A percentile compares a stretch with the other conserved stretches of the same genome.
Evolutionary conservation across 2,113 vertebrate genomes (phyloP).

Genomic region (Xenopus tropicalis): UCB_Xtro_10.0 CM004444.2:45776501-45777000

Average conservation of each 20-base stretch:
- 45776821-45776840: neutral
- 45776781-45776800: neutral
- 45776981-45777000: no score
- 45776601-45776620: neutral
- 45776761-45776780: neutral
- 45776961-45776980: no score
- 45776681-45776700: slow-evolving; percentile 16
- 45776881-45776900: no score
- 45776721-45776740: neutral
- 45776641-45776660: neutral
- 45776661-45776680: neutral
- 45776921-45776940: no score
- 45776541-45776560: neutral
- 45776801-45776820: slow-evolving; percentile 21
- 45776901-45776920: no score
- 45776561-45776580: neutral
- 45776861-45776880: no score
- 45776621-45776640: neutral
- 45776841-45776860: neutral
- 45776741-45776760: slow-evolving; percentile 4
- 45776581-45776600: neutral
- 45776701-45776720: neutral
- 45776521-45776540: no score
- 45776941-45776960: no score
- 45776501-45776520: no score